phyloP scores from a whole-genome alignment of 2,113 vertebrate species.

The Bettongia penicillata region DNA sequence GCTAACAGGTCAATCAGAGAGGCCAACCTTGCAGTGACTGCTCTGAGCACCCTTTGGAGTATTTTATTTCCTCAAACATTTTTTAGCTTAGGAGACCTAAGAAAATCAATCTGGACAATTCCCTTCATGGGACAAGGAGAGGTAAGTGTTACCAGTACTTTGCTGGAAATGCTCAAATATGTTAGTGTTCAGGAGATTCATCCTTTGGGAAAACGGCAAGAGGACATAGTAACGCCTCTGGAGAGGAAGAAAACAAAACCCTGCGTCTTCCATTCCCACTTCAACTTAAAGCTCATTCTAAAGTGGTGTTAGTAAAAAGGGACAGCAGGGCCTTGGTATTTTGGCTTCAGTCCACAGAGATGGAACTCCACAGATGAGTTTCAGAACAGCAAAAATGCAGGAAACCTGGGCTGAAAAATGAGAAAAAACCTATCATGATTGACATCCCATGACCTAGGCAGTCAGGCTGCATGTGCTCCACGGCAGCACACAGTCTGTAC shows the following conservation, averaged over 20 bases:
- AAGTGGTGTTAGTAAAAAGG: constrained; percentile 50
- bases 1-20: background rate
- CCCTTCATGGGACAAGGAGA: background rate
- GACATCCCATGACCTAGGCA: constrained; percentile 50
- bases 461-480: background rate
- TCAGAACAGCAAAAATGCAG: constrained; percentile 6
- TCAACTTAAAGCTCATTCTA: constrained; percentile 30
- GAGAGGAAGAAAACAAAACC: constrained; percentile 23
- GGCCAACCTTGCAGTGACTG: rapidly evolving
- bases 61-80: background rate
- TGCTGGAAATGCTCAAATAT: background rate
- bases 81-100: background rate
- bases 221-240: constrained; percentile 53
- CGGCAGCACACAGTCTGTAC: background rate
- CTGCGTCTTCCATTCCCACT: constrained; percentile 34
- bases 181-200: constrained; percentile 11
- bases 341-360: constrained; percentile 67
- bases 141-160: background rate
- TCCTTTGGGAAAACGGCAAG: background rate
- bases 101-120: background rate
- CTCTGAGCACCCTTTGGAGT: background rate
- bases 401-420: constrained; percentile 60
- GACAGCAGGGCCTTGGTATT: constrained; percentile 62
- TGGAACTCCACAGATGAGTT: constrained; percentile 77
- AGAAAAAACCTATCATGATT: constrained; percentile 27